Base-by-base conservation (phyloP, 1,140 invertebrate genomes). In the Telenomus remus region DNA sequence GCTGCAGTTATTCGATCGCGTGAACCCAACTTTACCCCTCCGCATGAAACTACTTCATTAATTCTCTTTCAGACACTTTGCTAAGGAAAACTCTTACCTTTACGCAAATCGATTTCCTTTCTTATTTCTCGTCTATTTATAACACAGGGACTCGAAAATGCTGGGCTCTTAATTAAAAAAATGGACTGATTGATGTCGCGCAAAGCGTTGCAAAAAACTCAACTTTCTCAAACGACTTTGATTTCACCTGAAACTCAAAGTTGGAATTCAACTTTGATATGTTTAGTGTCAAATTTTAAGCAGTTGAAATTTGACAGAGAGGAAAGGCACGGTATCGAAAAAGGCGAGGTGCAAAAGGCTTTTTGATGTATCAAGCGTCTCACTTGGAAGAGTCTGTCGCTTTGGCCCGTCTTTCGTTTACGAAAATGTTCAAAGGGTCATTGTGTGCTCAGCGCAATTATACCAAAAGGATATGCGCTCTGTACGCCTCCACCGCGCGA, bases 391-490 rank as follows among this genome's bases (percentile, higher is more conserved):
- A 6, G 10, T 15, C 9, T 55, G 49, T 44, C 50, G 12, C 68
- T 51, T 60, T 33, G 14, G 42, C 11, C 8, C 66, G 35, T 60
- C 57, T 50, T 50, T 51, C 49, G 12, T 27, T 3, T 51, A 19
- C 14, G 12, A 49, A 27, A 33, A 49, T 27, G 2, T 43, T 11
- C 49, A 19, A 74, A 74, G 70, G 50, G 55, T 66, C 70, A 74
- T 74, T 74, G 70, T 74, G 61, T 50, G 55, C 48, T 55, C 34
- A 37, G 13, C 53, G 61, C 61, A 74, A 74, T 74, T 74, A 66
- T 60, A 61, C 37, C 56, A 60, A 60, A 59, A 56, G 61, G 19
- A 27, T 27, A 65, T 65, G 54, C 37, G 37, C 46, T 55, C n/a
- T n/a, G n/a, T n/a, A 74, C 70, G 61, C 70, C 42, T 46, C 1